These are phyloP conservation scores for Centropyge bicolor DNA, from an alignment of 2,797 vertebrate genomes.

Conservation along the genomic window DNA sequence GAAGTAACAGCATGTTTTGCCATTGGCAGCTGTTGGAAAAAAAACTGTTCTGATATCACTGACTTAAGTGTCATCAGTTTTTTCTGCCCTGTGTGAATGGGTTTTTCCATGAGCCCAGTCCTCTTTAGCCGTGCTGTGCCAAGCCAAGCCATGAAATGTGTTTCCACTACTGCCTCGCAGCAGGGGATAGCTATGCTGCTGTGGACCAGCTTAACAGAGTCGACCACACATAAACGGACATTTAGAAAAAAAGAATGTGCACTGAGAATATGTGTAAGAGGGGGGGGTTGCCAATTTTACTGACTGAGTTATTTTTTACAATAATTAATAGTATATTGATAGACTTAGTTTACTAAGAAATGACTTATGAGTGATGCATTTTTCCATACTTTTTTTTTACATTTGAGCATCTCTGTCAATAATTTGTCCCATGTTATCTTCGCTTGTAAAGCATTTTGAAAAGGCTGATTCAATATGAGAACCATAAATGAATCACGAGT, in stretches of 20 bases:
- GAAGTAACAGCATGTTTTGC: conserved; percentile 33
- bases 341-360: background rate
- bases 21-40: conserved; percentile 29
- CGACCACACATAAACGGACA: too few species aligned
- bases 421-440: background rate
- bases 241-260: background rate
- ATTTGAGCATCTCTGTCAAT: background rate
- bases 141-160: background rate
- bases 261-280: background rate
- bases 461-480: background rate
- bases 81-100: conserved; percentile 4
- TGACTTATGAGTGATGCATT: too few species aligned
- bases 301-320: background rate
- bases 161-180: background rate
- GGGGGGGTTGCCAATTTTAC: background rate
- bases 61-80: conserved; percentile 9
- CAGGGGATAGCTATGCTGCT: background rate
- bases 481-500: background rate
- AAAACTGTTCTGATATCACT: conserved; percentile 1
- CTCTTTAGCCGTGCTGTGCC: background rate
- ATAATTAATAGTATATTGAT: background rate
- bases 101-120: background rate
- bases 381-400: background rate
- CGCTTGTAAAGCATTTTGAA: background rate
- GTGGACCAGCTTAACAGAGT: background rate